These are phyloP conservation scores for Myathropa florea DNA, from an alignment of 2,888 invertebrate genomes.

Conservation along the genomic window DNA sequence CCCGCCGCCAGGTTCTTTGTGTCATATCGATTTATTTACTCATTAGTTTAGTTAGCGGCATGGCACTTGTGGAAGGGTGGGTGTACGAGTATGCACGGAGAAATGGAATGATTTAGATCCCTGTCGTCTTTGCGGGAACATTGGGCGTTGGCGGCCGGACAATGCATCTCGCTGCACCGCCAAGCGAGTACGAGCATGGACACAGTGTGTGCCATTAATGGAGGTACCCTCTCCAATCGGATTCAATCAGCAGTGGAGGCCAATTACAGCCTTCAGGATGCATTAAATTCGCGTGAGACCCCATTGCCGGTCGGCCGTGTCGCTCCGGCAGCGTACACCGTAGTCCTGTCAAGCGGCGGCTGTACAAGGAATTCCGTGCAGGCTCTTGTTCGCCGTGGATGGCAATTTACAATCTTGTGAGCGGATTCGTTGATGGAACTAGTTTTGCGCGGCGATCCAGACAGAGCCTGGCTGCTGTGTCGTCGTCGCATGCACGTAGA, in stretches of 20 bases:
- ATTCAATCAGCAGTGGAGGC: constrained; percentile 59
- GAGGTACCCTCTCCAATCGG: constrained; percentile 57
- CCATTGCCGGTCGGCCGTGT: constrained; percentile 16
- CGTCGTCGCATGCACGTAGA: constrained; percentile 21
- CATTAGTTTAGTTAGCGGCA: constrained; percentile 41
- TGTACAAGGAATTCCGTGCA: constrained; percentile 48
- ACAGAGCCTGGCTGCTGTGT: background rate
- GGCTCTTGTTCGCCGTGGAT: background rate
- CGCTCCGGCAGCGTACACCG: background rate
- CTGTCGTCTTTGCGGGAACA: constrained; percentile 2
- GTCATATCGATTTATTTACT: constrained; percentile 68
- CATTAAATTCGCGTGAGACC: constrained; percentile 57
- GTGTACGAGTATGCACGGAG: background rate
- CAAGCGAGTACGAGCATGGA: background rate
- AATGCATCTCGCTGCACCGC: constrained; percentile 23
- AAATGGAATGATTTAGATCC: background rate
- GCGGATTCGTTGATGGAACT: constrained; percentile 63
- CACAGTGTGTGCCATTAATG: constrained; percentile 43
- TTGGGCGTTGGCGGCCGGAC: constrained; percentile 23
- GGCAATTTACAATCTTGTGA: constrained; percentile 64
- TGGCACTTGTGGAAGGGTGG: constrained; percentile 30
- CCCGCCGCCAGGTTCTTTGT: constrained; percentile 30
- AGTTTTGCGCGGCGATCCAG: constrained; percentile 35
- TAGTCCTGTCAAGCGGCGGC: constrained; percentile 46
- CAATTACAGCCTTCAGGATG: constrained; percentile 66